Evolutionary conservation across 2,888 invertebrate species (phyloP).

Genomic region (Heliconius ethilla): DNA sequence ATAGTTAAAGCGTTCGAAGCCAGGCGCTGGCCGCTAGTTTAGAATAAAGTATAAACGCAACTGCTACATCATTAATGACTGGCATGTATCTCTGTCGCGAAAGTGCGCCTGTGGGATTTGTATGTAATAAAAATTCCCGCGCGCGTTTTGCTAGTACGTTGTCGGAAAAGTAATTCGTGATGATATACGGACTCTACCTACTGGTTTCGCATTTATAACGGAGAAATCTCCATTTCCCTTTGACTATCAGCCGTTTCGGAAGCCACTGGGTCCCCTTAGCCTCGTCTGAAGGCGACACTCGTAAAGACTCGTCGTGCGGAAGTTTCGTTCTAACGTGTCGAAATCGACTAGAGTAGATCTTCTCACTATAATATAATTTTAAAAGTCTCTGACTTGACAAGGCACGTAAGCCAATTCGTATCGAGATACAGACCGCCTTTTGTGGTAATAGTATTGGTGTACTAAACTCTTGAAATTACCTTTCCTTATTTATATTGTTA

Average conservation of each 20-base stretch:
- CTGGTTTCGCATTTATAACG: conserved; percentile 79
- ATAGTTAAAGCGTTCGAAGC: too few relatives aligned
- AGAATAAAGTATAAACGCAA: conserved; percentile 12
- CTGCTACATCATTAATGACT: conserved; percentile 47
- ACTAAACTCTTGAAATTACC: conserved; percentile 36
- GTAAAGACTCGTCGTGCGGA: conserved; percentile 77
- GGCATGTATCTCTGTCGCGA: conserved; percentile 67
- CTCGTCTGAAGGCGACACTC: conserved; percentile 72
- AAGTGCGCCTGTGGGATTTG: conserved; percentile 70
- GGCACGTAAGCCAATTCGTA: conserved; percentile 41
- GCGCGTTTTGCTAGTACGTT: conserved; percentile 71
- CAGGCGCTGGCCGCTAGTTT: too few relatives aligned
- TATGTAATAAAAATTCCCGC: conserved; percentile 75
- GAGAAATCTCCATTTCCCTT: conserved; percentile 80
- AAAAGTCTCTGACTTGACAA: conserved; percentile 42
- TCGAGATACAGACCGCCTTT: conserved; percentile 34
- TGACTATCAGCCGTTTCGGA: conserved; percentile 77
- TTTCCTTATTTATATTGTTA: neutral
- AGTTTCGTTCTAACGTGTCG: conserved; percentile 63
- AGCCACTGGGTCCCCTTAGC: conserved; percentile 74
- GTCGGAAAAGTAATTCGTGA: conserved; percentile 76
- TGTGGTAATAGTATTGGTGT: conserved; percentile 35
- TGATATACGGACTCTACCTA: conserved; percentile 75
- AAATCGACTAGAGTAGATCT: conserved; percentile 56
- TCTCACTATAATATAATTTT: conserved; percentile 62